A percentile compares a stretch with the other conserved stretches of the same genome.
phyloP scores from a whole-genome alignment of 2,888 invertebrate species.

The Polydrusus pterygomalis region DNA sequence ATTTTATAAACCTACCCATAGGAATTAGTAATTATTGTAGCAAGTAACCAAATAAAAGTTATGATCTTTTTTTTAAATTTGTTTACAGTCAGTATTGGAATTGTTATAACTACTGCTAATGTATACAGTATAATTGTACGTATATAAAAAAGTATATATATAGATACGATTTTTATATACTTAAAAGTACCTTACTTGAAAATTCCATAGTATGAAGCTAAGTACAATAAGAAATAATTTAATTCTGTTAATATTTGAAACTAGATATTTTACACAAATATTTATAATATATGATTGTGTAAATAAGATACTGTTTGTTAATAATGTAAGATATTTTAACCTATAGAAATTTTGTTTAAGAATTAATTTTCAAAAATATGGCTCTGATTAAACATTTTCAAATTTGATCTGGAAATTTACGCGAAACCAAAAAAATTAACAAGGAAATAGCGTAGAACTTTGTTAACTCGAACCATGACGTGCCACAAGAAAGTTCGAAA shows the following conservation, averaged over 20 bases:
- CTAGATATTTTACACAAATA: constrained; percentile 16
- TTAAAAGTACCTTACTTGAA: constrained; percentile 4
- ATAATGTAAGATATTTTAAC: constrained; percentile 20
- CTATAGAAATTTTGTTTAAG: background rate
- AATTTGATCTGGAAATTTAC: no score
- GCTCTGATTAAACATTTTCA: background rate
- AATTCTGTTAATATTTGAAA: constrained; percentile 24
- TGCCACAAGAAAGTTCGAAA: no score
- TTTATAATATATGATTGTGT: constrained; percentile 9
- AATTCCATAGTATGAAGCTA: constrained; percentile 15
- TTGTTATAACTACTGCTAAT: background rate
- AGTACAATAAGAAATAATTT: constrained; percentile 23
- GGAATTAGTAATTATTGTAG: background rate
- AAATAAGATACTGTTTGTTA: constrained; percentile 13
- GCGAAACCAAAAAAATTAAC: background rate
- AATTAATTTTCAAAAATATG: constrained; percentile 6
- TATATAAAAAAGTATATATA: constrained; percentile 5
- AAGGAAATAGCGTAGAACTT: no score
- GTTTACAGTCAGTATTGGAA: background rate
- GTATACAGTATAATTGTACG: background rate
- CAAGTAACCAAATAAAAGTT: background rate
- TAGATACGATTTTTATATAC: constrained; percentile 6
- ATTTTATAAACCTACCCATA: background rate
- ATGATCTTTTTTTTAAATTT: background rate
- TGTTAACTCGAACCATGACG: no score